phyloP scores from a whole-genome alignment of 2,113 vertebrate species.

The Symphodus melops region DNA sequence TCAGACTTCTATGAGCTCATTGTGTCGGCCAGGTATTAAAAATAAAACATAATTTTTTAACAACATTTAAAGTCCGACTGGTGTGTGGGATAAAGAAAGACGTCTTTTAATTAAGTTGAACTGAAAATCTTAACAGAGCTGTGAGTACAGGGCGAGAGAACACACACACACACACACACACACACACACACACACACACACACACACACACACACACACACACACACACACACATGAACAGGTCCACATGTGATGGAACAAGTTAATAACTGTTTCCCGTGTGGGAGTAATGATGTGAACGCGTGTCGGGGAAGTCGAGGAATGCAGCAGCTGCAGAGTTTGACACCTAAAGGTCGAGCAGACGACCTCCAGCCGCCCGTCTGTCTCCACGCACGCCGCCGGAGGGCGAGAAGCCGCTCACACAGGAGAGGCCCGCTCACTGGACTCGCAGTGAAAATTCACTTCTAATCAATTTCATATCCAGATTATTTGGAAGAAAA shows the following conservation, averaged over 20 bases:
- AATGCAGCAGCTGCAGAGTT: slow-evolving; percentile 16
- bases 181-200: too few species aligned
- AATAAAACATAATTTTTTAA: too few species aligned
- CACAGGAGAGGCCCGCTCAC: not conserved
- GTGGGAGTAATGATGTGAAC: slow-evolving; percentile 29
- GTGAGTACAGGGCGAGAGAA: too few species aligned
- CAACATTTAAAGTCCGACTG: too few species aligned
- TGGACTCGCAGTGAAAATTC: not conserved
- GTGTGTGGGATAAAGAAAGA: too few species aligned
- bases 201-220: not conserved
- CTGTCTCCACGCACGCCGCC: not conserved
- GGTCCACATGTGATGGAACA: not conserved
- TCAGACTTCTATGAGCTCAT: too few species aligned
- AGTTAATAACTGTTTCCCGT: slow-evolving; percentile 19
- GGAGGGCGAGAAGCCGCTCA: not conserved
- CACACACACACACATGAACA: not conserved
- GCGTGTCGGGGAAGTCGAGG: slow-evolving; percentile 28
- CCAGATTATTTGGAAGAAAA: too few species aligned
- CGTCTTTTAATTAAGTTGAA: too few species aligned
- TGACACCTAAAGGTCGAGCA: slow-evolving; percentile 30
- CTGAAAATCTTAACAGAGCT: too few species aligned
- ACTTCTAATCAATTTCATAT: not conserved
- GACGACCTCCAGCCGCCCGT: slow-evolving; percentile 8
- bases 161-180: too few species aligned
- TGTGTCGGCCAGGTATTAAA: too few species aligned